phyloP scores from a whole-genome alignment of 2,797 vertebrate species.

The Crenuchus spilurus region DNA sequence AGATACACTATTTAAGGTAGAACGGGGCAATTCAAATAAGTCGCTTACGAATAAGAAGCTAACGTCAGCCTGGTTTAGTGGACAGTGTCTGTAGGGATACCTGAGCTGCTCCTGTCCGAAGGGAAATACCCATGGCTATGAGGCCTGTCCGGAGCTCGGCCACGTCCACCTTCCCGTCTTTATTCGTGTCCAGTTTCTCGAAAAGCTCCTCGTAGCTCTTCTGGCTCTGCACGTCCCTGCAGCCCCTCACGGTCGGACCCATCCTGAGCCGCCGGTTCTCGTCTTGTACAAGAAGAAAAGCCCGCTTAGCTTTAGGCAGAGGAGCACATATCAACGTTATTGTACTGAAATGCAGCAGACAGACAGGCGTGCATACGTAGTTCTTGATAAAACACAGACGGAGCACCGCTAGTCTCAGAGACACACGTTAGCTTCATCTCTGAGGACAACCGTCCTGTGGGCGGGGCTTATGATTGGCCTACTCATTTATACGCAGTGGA shows the following conservation, averaged over 20 bases:
- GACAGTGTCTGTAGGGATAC: constrained; percentile 62
- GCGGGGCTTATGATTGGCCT: background rate
- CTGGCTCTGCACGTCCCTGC: constrained; percentile 73
- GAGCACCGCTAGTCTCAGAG: too few species aligned
- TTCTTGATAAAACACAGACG: too few species aligned
- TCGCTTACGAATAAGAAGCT: too few species aligned
- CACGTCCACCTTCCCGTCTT: constrained; percentile 90
- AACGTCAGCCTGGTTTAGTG: too few species aligned
- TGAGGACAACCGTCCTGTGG: background rate
- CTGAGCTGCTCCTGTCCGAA: constrained; percentile 88
- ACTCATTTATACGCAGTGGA: background rate
- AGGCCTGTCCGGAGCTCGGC: constrained; percentile 87
- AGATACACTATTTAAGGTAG: too few species aligned
- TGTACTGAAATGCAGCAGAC: too few species aligned
- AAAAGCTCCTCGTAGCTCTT: constrained; percentile 85
- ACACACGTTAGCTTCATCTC: background rate
- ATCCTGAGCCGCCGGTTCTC: constrained; percentile 50
- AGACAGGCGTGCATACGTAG: too few species aligned
- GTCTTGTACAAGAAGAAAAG: background rate
- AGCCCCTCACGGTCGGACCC: constrained; percentile 74
- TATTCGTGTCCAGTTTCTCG: constrained; percentile 85
- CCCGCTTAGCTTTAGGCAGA: background rate
- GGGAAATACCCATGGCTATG: constrained; percentile 81
- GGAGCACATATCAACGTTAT: too few species aligned
- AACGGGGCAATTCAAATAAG: too few species aligned